phyloP scores from a whole-genome alignment of 2,113 vertebrate species.

The Stomatorhinus ivindoensis region DNA sequence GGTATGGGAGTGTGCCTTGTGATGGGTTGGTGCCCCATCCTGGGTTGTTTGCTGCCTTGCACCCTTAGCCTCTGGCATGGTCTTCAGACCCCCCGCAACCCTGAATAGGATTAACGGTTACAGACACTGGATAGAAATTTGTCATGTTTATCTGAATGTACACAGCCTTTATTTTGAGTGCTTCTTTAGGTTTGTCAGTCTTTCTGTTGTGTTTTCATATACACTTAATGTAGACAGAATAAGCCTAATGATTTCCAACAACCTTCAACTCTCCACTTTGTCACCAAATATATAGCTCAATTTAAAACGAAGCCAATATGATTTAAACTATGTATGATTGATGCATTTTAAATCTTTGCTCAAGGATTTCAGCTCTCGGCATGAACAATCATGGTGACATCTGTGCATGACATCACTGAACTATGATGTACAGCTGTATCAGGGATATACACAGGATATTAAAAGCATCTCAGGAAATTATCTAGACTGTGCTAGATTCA shows the following conservation, averaged over 20 bases:
- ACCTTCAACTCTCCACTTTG: neutral
- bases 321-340: neutral
- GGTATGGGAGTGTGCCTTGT: neutral
- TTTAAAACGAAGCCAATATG: neutral
- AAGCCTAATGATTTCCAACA: neutral
- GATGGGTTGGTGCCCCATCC: neutral
- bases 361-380: neutral
- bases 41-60: neutral
- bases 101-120: neutral
- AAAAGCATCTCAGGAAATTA: neutral
- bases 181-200: neutral
- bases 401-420: neutral
- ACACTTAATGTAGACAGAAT: neutral
- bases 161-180: neutral
- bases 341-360: neutral
- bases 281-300: neutral
- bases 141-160: neutral
- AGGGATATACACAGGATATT: neutral
- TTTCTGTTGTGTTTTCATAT: neutral
- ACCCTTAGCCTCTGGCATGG: neutral
- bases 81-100: neutral
- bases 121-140: neutral
- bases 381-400: neutral
- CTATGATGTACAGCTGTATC: neutral
- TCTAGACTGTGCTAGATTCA: neutral